These are phyloP conservation scores for Gnathonemus echidnorhynchus DNA, from an alignment of 2,113 vertebrate genomes.

Conservation along the genomic window DNA sequence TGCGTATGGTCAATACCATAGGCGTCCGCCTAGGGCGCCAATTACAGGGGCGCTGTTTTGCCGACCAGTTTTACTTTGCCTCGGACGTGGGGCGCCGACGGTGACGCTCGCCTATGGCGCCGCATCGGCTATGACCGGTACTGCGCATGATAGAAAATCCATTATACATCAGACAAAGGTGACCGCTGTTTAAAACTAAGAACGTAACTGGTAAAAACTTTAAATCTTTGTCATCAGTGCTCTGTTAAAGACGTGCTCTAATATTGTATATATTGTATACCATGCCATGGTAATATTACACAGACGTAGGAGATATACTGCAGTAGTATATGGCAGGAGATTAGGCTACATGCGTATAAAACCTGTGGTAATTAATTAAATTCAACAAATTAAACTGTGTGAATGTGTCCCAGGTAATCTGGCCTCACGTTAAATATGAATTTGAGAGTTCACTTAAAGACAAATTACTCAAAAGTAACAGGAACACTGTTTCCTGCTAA, in stretches of 20 bases:
- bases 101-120: background rate
- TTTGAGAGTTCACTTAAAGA: background rate
- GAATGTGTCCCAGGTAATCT: background rate
- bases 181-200: background rate
- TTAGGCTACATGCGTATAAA: background rate
- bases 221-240: background rate
- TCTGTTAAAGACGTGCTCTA: background rate
- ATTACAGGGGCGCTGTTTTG: background rate
- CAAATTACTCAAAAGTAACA: background rate
- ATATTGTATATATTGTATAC: background rate
- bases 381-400: background rate
- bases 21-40: background rate
- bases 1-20: background rate
- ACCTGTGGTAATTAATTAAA: background rate
- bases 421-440: background rate
- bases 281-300: background rate
- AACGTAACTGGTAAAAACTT: background rate
- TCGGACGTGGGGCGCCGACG: background rate
- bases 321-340: background rate
- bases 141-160: background rate
- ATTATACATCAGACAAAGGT: background rate
- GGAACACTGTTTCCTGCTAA: background rate
- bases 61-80: background rate
- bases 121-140: background rate
- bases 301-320: background rate